Evolutionary conservation across 2,888 invertebrate species (phyloP), one percentile per base, ranked within the genome.

Genomic region (Lutraria lutraria): DNA sequence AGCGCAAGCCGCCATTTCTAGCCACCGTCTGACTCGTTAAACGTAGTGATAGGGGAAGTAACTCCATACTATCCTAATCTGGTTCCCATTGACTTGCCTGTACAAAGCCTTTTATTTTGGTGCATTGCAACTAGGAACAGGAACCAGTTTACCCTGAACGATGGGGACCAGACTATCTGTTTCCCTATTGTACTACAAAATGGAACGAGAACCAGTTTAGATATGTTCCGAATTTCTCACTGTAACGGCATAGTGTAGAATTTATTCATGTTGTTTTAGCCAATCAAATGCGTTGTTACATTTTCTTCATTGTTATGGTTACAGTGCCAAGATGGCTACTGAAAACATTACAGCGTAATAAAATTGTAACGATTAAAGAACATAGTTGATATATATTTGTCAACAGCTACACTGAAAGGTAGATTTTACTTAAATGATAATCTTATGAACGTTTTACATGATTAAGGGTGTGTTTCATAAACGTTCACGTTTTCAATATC

Each of bases 321-420:
- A 94, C 95, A 89, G 92, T 83, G 92, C 89, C 94, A 94, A 94
- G 60, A 94, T 94, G 94, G 94, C 94, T 94, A 85, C 90, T 84
- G 84, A 85, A 92, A 92, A 90, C 92, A 93, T 81, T 56, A 19
- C 84, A 21, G 63, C 31, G 68, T 52, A 60, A 29, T 68, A 80
- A 29, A 68, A 68, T 72, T 81, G 21, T 81, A 54, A 12, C 0
- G 52, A 53, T 54, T 54, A 25, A 54, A 12, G 53, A 54, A 85
- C 21, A 85, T 8, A 54, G 25, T 4, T 0, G 53, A 53, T n/a
- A 25, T 53, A 53, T 52, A 52, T n/a, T n/a, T 21, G 52, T 29
- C 19, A 34, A 52, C 53, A n/a, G 25, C 81, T 76, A 31, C 76
- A 34, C 34, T 34, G 16, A 15, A 13, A 34, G 76, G 76, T 76